A percentile compares a stretch with the other conserved stretches of the same genome.
phyloP scores from a whole-genome alignment of 2,113 vertebrate genomes.

The Anguilla rostrata region DNA sequence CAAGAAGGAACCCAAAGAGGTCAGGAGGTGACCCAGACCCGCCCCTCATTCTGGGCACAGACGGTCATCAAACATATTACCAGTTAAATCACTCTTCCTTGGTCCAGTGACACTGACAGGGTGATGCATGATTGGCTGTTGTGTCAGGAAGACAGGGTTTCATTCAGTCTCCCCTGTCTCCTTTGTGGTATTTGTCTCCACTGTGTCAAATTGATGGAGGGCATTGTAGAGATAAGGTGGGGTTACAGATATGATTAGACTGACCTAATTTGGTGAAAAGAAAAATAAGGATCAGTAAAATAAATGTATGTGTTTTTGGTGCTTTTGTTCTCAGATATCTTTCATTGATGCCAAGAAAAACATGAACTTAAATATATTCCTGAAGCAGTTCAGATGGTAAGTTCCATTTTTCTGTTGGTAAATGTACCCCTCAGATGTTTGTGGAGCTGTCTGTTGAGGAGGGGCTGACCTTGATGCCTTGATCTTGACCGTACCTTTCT shows the following conservation, averaged over 20 bases:
- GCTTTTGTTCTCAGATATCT: constrained; percentile 75
- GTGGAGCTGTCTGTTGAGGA: not conserved
- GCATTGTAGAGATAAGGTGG: not conserved
- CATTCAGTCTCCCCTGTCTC: too few relatives aligned
- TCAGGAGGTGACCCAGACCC: constrained; percentile 52
- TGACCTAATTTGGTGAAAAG: not conserved
- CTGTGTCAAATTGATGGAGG: not conserved
- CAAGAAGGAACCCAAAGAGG: constrained; percentile 90
- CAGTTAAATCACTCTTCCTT: too few relatives aligned
- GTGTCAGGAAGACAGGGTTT: not conserved
- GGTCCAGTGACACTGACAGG: too few relatives aligned
- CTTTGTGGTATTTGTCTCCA: too few relatives aligned
- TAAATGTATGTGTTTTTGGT: not conserved
- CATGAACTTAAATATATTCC: constrained; percentile 95
- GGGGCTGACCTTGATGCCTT: not conserved
- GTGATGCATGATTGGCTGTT: not conserved
- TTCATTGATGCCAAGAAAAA: constrained; percentile 96
- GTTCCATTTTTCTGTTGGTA: constrained; percentile 32
- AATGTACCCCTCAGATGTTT: not conserved
- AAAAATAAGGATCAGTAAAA: not conserved
- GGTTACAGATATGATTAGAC: too few relatives aligned
- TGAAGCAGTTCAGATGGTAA: constrained; percentile 97
- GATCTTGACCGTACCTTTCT: not conserved
- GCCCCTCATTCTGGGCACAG: not conserved
- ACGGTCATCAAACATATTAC: too few relatives aligned